Percentiles rank a stretch among this genome's conserved stretches.
phyloP scores from a whole-genome alignment of 2,113 vertebrate genomes.

The Leiothrix lutea region DNA sequence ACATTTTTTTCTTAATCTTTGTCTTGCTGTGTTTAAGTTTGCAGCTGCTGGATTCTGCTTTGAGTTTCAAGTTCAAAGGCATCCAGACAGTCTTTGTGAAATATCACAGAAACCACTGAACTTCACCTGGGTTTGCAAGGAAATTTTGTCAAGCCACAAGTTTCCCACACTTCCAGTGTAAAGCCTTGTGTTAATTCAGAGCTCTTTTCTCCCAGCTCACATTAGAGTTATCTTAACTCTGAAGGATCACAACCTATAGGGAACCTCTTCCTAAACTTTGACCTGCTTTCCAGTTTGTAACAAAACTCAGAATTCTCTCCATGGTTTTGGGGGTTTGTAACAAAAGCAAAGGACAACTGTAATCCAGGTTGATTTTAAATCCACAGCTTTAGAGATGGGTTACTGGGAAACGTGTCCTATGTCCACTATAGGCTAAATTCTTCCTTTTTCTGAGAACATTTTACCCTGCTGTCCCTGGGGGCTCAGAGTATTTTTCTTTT shows the following conservation, averaged over 20 bases:
- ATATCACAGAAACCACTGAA: conserved; percentile 16
- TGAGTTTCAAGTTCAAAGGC: conserved; percentile 37
- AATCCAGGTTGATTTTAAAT: neutral
- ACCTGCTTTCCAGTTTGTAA: neutral
- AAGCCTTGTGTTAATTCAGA: neutral
- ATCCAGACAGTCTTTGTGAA: neutral
- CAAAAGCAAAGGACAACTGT: neutral
- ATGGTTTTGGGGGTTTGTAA: neutral
- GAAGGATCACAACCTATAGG: neutral
- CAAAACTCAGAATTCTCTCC: neutral
- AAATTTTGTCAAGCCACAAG: neutral
- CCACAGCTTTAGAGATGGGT: neutral
- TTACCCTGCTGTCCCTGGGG: neutral
- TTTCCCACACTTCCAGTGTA: neutral
- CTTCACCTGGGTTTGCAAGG: conserved; percentile 35
- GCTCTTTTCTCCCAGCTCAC: neutral
- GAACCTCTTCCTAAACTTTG: neutral
- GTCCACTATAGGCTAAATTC: neutral
- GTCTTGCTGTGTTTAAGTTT: conserved; percentile 4
- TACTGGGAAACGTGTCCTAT: accelerated
- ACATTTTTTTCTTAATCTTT: neutral
- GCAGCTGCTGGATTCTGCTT: conserved; percentile 22
- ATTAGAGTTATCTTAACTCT: neutral
- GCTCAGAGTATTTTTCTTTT: neutral
- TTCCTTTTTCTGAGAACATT: neutral